Percentiles rank a stretch among this genome's conserved stretches.
Evolutionary conservation across 2,888 invertebrate genomes (phyloP).

Genomic region (Vesta saturnalis): DNA sequence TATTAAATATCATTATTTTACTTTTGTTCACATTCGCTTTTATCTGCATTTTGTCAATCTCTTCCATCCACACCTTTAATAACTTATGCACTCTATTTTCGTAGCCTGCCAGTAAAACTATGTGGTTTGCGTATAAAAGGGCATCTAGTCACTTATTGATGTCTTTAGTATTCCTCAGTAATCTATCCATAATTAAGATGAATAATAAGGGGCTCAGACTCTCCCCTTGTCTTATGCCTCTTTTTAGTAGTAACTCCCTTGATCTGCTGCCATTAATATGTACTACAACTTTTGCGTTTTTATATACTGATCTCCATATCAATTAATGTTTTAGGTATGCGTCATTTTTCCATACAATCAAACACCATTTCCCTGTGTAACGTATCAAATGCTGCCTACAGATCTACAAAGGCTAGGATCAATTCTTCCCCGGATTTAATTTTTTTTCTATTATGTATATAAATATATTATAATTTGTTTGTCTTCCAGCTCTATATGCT

Average conservation of each 20-base stretch:
- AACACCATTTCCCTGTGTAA: background rate
- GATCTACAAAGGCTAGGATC: background rate
- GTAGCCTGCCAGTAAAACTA: background rate
- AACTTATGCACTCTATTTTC: background rate
- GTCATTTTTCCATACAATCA: background rate
- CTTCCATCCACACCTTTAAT: no score
- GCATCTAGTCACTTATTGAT: background rate
- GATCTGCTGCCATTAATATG: no score
- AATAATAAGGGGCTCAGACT: background rate
- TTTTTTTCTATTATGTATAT: no score
- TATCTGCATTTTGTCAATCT: no score
- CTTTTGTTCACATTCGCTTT: no score
- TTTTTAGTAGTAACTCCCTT: background rate
- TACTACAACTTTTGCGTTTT: background rate
- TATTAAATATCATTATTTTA: background rate
- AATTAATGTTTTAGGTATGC: no score
- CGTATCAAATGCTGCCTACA: background rate
- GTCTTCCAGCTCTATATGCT: no score
- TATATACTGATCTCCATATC: background rate
- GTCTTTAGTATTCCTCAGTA: background rate
- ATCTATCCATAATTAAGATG: background rate
- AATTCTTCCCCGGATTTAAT: no score
- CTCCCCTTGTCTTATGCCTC: background rate
- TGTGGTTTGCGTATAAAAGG: background rate
- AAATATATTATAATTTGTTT: constrained; percentile 7